These are phyloP conservation scores for Catagonus wagneri DNA, from an alignment of 2,113 vertebrate genomes.

Conservation along the genomic window DNA sequence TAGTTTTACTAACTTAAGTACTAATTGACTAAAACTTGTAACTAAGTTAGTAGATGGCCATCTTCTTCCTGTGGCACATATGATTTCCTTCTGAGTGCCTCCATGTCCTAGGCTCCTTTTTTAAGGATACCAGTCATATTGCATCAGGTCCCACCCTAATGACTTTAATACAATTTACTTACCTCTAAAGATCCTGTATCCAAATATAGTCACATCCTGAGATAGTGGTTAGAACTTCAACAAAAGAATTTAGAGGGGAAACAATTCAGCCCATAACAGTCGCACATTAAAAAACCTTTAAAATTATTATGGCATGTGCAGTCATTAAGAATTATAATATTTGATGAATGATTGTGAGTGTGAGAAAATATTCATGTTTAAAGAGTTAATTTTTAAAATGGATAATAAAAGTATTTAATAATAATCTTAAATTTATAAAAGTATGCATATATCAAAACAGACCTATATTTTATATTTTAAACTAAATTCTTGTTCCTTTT, in stretches of 20 bases:
- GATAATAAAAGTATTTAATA: neutral
- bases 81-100: neutral
- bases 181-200: neutral
- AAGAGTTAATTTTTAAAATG: constrained; percentile 39
- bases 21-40: neutral
- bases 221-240: neutral
- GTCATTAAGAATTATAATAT: neutral
- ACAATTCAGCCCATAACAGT: neutral
- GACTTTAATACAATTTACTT: neutral
- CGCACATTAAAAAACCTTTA: neutral
- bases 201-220: neutral
- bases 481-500: neutral
- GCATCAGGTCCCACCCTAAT: neutral
- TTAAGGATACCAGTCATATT: neutral
- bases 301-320: neutral
- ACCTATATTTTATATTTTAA: neutral
- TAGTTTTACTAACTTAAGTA: neutral
- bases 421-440: constrained; percentile 14
- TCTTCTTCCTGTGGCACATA: neutral
- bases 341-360: neutral
- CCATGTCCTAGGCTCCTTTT: neutral
- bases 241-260: neutral
- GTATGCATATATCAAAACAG: neutral
- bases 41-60: neutral
- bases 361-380: neutral